Conservation (phyloP, 2,888 invertebrate species). For the Fissipunctia ypsillon region DNA sequence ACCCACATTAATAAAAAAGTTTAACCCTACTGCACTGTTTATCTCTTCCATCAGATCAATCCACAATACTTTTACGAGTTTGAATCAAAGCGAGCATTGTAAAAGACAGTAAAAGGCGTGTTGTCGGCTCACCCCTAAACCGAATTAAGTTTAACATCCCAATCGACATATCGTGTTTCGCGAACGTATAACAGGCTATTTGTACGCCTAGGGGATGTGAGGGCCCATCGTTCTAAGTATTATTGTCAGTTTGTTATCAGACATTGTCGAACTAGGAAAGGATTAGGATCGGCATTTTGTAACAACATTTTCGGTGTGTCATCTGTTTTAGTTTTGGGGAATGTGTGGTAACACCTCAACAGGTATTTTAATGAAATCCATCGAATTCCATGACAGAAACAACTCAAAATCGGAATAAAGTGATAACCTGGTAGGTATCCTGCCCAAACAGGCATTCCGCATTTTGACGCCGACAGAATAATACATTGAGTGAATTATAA, state of each 20-base stretch:
- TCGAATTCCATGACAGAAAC: neutral
- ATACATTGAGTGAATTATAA: constrained; percentile 16
- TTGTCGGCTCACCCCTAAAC: constrained; percentile 82
- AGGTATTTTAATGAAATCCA: neutral
- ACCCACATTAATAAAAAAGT: constrained; percentile 27
- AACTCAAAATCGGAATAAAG: neutral
- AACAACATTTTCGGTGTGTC: constrained; percentile 3
- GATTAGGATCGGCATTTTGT: constrained; percentile 27
- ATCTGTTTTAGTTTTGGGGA: neutral
- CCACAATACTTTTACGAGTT: constrained; percentile 60
- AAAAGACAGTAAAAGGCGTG: constrained; percentile 85
- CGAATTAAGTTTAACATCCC: constrained; percentile 89
- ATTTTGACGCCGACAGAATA: neutral
- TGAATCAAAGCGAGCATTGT: constrained; percentile 83
- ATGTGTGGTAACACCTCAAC: neutral
- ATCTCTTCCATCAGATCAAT: constrained; percentile 41
- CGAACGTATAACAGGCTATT: constrained; percentile 83
- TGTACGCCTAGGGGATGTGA: constrained; percentile 76
- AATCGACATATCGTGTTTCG: constrained; percentile 87
- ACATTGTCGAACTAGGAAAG: constrained; percentile 35
- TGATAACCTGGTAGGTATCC: neutral
- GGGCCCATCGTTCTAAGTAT: constrained; percentile 75
- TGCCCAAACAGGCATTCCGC: neutral
- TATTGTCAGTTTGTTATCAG: constrained; percentile 73
- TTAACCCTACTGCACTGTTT: constrained; percentile 23